Base-by-base conservation (phyloP, 2,113 vertebrate genomes). In the Paramormyrops kingsleyae region DNA sequence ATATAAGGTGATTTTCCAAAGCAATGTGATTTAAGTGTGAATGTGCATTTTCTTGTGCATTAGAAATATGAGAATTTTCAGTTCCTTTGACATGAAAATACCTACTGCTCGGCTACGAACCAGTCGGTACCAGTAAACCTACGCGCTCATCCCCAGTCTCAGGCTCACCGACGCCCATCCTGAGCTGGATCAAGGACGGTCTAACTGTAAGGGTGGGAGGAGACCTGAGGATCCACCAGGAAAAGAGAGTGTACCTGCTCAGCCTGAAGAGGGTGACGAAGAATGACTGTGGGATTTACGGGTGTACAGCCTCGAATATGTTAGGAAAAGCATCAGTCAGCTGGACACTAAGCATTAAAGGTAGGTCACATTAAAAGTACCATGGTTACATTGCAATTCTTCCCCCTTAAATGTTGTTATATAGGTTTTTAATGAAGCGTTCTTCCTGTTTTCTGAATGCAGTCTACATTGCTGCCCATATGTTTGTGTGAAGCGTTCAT, bases 161-260 rank as follows among this genome's bases (percentile, higher is more conserved):
- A 94, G 97, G 97, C 83, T 94, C 92, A 53, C 96, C 97, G 0
- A 94, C 94, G 88, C 96, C 97, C 74, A 90, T 91, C 53, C 94
- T 97, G 90, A 90, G 95, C 90, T 97, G 97, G 97, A 93, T 95
- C 90, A 96, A 95, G 94, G 96, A 96, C 0, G 95, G 95, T 24
- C 56, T 52, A 52, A 91, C 91, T 0, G 21, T 97, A 89, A 93
- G 90, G 91, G 91, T 53, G 89, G 92, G 87, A 92, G 92, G 94
- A 89, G 93, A 93, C 12, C 0, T 94, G 35, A 95, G 94, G 44
- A 89, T 95, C 6, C 93, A 91, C 62, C 96, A 97, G 90, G 92
- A 91, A 0, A 93, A 94, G 83, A 91, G 92, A 6, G 88, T 92
- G 89, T 93, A 97, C 90, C 94, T 90, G 89, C 93, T 98, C 0